These are phyloP conservation scores for Branchinecta lindahli DNA, from an alignment of 1,140 invertebrate species.

Conservation along the genomic window DNA sequence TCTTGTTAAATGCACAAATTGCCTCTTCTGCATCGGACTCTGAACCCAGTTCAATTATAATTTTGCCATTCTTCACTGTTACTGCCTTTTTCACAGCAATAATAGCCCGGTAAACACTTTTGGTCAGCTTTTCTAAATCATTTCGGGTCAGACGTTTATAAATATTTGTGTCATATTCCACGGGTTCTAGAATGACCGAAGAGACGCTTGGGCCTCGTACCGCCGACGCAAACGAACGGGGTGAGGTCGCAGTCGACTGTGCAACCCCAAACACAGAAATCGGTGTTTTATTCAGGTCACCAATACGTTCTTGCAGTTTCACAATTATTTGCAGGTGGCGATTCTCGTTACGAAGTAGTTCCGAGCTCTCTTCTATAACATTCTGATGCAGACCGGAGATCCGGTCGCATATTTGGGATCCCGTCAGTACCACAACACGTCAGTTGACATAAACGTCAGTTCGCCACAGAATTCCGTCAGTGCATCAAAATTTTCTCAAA, in stretches of 20 bases:
- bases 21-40: conserved; percentile 4
- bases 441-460: too few relatives aligned
- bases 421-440: too few relatives aligned
- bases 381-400: conserved; percentile 4
- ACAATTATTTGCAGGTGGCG: conserved; percentile 8
- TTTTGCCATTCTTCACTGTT: neutral
- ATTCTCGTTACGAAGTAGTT: conserved; percentile 6
- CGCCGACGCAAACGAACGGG: neutral
- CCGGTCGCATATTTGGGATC: too few relatives aligned
- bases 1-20: conserved; percentile 6
- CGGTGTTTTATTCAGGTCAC: conserved; percentile 1
- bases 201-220: neutral
- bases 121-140: conserved; percentile 5
- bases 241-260: conserved; percentile 7
- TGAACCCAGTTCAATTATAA: neutral
- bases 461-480: too few relatives aligned
- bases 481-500: too few relatives aligned
- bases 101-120: conserved; percentile 5
- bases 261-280: conserved; percentile 8
- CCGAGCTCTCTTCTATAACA: conserved; percentile 8
- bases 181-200: conserved; percentile 4
- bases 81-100: conserved; percentile 4
- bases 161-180: conserved; percentile 2
- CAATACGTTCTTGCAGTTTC: conserved; percentile 8
- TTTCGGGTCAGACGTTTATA: conserved; percentile 1